These are phyloP conservation scores for Lepidocyrtoides sp. DNA, from an alignment of 2,888 invertebrate species.

Conservation along the genomic window DNA sequence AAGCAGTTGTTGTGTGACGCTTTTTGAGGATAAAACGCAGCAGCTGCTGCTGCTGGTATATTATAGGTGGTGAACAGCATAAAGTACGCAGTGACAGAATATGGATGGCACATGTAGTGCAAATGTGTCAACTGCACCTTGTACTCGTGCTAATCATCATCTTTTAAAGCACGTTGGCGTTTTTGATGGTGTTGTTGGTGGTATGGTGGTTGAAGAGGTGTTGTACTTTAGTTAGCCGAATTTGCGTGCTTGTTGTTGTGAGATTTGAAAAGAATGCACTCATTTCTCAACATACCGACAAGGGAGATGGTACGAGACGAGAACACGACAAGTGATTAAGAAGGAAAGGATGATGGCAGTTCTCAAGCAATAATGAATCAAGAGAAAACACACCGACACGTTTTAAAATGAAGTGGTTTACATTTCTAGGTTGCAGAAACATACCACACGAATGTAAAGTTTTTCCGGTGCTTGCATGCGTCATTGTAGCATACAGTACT, in stretches of 20 bases:
- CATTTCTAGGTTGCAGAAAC: background rate
- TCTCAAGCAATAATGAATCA: slow-evolving; percentile 24
- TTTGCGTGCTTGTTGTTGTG: slow-evolving; percentile 23
- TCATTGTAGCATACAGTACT: too few relatives aligned
- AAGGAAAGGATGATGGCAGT: background rate
- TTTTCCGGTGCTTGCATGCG: slow-evolving; percentile 7
- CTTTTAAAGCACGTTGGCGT: background rate
- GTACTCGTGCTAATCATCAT: slow-evolving; percentile 39
- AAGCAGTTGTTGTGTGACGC: slow-evolving; percentile 35
- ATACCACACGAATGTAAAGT: background rate
- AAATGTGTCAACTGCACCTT: slow-evolving; percentile 71
- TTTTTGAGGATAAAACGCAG: slow-evolving; percentile 30
- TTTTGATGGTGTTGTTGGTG: background rate
- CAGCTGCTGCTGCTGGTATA: slow-evolving; percentile 7
- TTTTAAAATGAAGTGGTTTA: slow-evolving; percentile 39
- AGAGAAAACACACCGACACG: slow-evolving; percentile 45
- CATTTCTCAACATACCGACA: background rate
- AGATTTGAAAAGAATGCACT: background rate
- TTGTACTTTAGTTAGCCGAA: background rate
- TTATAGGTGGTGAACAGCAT: background rate
- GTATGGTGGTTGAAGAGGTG: background rate
- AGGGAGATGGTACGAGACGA: background rate
- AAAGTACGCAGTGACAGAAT: slow-evolving; percentile 43
- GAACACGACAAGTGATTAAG: background rate
- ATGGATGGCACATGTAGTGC: slow-evolving; percentile 60